Conservation (phyloP, 2,888 invertebrate genomes). For the Iselma pallidipennis region DNA sequence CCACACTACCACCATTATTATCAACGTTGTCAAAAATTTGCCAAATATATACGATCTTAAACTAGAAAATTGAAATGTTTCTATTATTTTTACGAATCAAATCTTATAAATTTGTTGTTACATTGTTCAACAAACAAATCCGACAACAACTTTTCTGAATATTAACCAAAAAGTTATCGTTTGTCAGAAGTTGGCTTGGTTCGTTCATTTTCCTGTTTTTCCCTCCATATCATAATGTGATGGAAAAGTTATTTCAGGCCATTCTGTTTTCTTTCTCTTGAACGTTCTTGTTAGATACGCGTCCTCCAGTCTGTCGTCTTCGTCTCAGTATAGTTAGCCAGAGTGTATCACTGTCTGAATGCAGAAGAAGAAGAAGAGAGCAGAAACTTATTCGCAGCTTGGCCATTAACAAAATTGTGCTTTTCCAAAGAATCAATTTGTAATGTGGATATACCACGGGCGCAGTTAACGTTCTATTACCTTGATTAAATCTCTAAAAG, state of each 20-base stretch:
- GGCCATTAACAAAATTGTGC: slow-evolving; percentile 39
- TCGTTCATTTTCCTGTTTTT: slow-evolving; percentile 15
- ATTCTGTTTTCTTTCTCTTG: not conserved
- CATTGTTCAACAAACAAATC: not conserved
- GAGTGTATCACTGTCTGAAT: slow-evolving; percentile 14
- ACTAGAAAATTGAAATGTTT: too few relatives aligned
- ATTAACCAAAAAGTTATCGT: not conserved
- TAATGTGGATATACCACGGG: slow-evolving; percentile 33
- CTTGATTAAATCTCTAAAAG: slow-evolving; percentile 39
- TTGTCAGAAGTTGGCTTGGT: not conserved
- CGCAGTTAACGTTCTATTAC: slow-evolving; percentile 36
- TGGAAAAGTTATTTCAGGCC: slow-evolving; percentile 24
- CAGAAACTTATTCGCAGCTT: slow-evolving; percentile 32
- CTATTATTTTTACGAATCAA: too few relatives aligned
- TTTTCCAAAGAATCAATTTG: slow-evolving; percentile 40
- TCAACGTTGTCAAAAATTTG: too few relatives aligned
- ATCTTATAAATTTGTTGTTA: too few relatives aligned
- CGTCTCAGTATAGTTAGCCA: slow-evolving; percentile 16
- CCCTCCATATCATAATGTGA: slow-evolving; percentile 27
- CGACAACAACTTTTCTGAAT: not conserved
- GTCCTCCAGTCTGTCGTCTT: slow-evolving; percentile 1
- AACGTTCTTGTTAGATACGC: not conserved
- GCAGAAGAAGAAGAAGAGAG: not conserved
- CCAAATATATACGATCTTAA: too few relatives aligned
- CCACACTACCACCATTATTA: not conserved